A percentile compares a stretch with the other conserved stretches of the same genome.
Conservation (phyloP, 2,797 vertebrate species). For the Melanotaenia pygmaea region DNA sequence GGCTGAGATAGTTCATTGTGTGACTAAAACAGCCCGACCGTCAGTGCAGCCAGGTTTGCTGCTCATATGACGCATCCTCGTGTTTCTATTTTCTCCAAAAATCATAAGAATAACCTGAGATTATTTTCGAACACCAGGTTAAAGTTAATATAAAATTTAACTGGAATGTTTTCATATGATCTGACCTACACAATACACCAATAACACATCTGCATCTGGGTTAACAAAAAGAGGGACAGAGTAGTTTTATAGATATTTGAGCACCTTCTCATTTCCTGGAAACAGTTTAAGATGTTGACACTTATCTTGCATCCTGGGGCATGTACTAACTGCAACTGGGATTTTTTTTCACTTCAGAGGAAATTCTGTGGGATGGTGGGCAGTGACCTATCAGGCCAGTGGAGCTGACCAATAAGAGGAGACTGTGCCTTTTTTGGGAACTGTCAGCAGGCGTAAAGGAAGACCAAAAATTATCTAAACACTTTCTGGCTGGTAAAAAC, state of each 20-base stretch:
- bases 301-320: not conserved
- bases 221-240: too few species aligned
- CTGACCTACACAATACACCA: too few species aligned
- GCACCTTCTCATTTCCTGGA: not conserved
- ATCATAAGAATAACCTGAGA: not conserved
- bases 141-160: not conserved
- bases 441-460: not conserved
- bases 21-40: conserved; percentile 21
- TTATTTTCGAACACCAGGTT: not conserved
- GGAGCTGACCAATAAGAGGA: not conserved
- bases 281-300: not conserved
- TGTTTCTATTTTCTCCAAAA: conserved; percentile 11
- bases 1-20: conserved; percentile 3
- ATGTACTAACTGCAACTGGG: not conserved
- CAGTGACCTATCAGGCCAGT: not conserved
- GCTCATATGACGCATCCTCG: not conserved
- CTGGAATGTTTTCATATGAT: too few species aligned
- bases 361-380: not conserved
- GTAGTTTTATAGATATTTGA: not conserved
- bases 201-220: too few species aligned
- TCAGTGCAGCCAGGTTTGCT: not conserved
- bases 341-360: not conserved
- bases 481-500: too few species aligned
- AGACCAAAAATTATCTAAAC: too few species aligned
- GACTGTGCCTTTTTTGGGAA: not conserved